These are phyloP conservation scores for Todus mexicanus DNA, from an alignment of 2,797 vertebrate genomes.

Conservation along the genomic window DNA sequence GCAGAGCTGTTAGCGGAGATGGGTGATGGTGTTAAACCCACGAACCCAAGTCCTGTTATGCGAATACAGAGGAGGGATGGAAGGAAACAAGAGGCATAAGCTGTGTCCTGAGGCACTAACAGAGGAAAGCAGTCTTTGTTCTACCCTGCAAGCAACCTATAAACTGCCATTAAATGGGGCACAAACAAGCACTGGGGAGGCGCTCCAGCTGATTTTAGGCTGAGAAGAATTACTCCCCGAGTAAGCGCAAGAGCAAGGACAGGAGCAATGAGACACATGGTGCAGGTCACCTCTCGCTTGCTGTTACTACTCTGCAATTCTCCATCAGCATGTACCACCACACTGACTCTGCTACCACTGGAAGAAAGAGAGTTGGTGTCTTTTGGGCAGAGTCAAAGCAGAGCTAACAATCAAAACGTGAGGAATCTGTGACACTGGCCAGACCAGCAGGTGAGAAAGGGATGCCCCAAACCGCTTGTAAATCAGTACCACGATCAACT, in stretches of 20 bases:
- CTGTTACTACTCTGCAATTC: background rate
- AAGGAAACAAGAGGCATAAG: background rate
- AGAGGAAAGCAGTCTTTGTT: background rate
- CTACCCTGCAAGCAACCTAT: background rate
- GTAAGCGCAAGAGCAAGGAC: background rate
- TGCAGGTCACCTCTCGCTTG: background rate
- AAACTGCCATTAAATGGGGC: background rate
- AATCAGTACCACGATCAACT: conserved; percentile 6
- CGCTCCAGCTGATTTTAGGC: background rate
- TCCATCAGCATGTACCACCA: background rate
- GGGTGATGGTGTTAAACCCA: background rate
- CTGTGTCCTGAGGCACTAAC: background rate
- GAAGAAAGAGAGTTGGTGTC: background rate
- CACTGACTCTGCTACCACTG: background rate
- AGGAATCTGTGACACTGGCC: background rate
- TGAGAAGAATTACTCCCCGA: background rate
- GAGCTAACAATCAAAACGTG: background rate
- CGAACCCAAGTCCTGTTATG: background rate
- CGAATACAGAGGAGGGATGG: background rate
- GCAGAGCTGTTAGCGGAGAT: background rate
- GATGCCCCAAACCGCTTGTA: background rate
- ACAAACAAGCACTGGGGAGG: background rate
- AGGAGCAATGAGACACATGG: background rate
- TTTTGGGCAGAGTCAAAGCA: background rate
- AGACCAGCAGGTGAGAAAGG: background rate